Conservation (phyloP, 2,888 invertebrate species). For the Epistrophe grossulariae region DNA sequence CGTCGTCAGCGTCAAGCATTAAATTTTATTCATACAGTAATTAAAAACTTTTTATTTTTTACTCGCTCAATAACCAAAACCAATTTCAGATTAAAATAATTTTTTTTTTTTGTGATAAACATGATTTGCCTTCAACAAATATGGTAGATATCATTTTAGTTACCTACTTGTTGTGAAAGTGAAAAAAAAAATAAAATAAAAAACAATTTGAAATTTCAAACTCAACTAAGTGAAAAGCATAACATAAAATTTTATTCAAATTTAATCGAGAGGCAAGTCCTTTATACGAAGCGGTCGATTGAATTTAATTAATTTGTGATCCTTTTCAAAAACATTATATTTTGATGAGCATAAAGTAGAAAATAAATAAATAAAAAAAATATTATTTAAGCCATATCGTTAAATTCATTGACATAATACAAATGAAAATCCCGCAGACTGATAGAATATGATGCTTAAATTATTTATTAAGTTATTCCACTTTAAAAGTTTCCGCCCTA, state of each 20-base stretch:
- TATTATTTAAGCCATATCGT: neutral
- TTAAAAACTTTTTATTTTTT: conserved; percentile 3
- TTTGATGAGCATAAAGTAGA: neutral
- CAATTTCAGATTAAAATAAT: neutral
- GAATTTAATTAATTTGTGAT: conserved; percentile 24
- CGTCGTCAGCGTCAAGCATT: neutral
- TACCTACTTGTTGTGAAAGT: neutral
- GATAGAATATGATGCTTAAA: conserved; percentile 8
- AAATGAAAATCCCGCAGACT: neutral
- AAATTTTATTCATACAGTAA: conserved; percentile 5
- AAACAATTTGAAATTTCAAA: neutral
- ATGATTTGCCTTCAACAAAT: neutral
- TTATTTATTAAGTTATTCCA: conserved; percentile 1
- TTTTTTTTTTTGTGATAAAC: neutral
- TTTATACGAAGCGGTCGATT: conserved; percentile 7
- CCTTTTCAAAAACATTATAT: neutral
- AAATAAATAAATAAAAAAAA: neutral
- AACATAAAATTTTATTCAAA: conserved; percentile 12
- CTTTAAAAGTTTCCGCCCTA: neutral
- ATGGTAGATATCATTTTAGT: neutral
- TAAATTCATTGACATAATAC: conserved; percentile 1
- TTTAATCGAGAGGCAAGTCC: conserved; percentile 18
- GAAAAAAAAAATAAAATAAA: neutral
- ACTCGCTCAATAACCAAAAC: neutral
- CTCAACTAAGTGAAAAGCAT: neutral